phyloP scores from a whole-genome alignment of 2,113 vertebrate species.

The Excalfactoria chinensis region DNA sequence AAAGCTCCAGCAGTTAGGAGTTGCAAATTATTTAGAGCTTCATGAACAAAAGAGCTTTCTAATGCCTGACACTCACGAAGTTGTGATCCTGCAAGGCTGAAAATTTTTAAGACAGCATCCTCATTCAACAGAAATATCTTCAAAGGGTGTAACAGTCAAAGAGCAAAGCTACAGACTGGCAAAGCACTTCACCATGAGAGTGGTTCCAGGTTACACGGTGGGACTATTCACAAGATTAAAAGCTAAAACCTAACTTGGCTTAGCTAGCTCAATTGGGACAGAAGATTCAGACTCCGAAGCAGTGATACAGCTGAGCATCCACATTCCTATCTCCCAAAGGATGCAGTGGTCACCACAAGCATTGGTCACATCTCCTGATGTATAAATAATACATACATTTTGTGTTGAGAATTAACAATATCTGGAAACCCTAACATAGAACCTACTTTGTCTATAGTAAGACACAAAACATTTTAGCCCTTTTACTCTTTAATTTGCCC shows the following conservation, averaged over 20 bases:
- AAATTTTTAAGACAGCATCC: background rate
- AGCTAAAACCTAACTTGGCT: background rate
- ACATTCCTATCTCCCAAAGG: background rate
- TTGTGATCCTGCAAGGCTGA: background rate
- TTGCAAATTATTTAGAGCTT: background rate
- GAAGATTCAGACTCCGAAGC: accelerated
- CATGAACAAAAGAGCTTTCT: background rate
- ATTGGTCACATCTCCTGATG: no score
- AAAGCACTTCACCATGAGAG: background rate
- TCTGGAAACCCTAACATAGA: background rate
- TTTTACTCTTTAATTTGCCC: background rate
- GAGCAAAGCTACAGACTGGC: background rate
- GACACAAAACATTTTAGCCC: background rate
- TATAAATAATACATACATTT: background rate
- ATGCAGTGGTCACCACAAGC: background rate
- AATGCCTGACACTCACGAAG: background rate
- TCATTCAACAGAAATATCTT: background rate
- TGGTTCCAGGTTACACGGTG: background rate
- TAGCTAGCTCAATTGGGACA: background rate
- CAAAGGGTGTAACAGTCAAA: background rate
- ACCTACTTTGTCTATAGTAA: background rate
- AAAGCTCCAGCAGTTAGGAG: background rate
- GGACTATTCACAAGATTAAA: background rate
- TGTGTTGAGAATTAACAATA: background rate
- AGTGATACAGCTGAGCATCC: background rate